Evolutionary conservation across 2,797 vertebrate species (phyloP).

Genomic region (Onychomys leucogaster): DNA sequence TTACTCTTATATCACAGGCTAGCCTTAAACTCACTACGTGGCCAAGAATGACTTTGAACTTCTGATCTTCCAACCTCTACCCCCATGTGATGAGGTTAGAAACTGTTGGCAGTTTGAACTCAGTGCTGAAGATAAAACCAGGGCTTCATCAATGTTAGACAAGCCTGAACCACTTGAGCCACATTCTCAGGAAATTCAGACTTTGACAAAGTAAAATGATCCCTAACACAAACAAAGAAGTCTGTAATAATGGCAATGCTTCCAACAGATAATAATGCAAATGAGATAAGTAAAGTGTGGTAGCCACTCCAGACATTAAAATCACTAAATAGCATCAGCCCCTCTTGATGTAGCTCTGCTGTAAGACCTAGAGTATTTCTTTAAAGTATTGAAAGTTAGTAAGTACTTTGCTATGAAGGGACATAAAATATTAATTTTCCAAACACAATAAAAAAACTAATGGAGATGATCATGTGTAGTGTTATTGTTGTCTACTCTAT

Average conservation of each 20-base stretch:
- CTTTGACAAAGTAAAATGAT: conserved; percentile 54
- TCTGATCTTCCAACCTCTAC: neutral
- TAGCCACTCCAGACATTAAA: neutral
- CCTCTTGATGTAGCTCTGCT: neutral
- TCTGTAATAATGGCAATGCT: neutral
- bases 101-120: neutral
- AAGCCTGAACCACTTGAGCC: neutral
- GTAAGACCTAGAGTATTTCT: neutral
- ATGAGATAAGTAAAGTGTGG: neutral
- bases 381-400: neutral
- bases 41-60: neutral
- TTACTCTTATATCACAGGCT: neutral
- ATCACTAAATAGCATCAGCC: neutral
- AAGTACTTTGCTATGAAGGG: neutral
- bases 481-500: too few species aligned
- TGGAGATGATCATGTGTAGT: neutral
- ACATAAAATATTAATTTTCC: conserved; percentile 23
- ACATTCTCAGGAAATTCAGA: neutral
- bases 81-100: neutral
- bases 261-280: neutral
- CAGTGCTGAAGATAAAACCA: neutral
- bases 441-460: conserved; percentile 61
- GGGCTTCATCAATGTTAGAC: neutral
- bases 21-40: too few species aligned
- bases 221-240: neutral